Conservation (phyloP, 2,888 invertebrate species). For the Apamea crenata region DNA sequence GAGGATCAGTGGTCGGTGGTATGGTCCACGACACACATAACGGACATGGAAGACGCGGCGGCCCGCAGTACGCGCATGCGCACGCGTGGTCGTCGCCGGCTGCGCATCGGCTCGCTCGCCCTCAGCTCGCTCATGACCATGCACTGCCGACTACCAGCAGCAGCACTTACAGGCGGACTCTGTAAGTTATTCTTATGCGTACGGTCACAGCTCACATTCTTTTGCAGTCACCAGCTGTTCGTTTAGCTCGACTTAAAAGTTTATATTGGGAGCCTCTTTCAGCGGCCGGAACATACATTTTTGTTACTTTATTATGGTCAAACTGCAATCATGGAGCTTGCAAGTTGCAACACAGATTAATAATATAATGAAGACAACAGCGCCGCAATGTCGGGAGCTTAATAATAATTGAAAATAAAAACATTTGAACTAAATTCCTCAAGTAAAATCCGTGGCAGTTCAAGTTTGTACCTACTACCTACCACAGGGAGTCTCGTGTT, state of each 20-base stretch:
- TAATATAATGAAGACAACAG: not conserved
- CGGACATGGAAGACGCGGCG: conserved; percentile 76
- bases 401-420: not conserved
- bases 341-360: not conserved
- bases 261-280: conserved; percentile 1
- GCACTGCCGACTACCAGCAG: conserved; percentile 82
- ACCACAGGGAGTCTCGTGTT: not conserved
- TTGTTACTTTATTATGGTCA: not conserved
- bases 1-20: conserved; percentile 83
- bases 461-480: no score
- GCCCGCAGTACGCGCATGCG: conserved; percentile 66
- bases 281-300: no score
- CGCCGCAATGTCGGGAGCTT: not conserved
- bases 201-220: no score
- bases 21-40: conserved; percentile 83
- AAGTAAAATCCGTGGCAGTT: not conserved
- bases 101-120: conserved; percentile 80
- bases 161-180: conserved; percentile 81
- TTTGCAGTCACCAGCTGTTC: not conserved
- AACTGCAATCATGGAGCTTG: not conserved
- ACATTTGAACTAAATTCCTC: not conserved
- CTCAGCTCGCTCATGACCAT: conserved; percentile 81
- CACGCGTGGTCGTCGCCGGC: conserved; percentile 75
- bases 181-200: conserved; percentile 71
- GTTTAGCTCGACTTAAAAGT: not conserved